A percentile compares a stretch with the other conserved stretches of the same genome.
Evolutionary conservation across 2,797 vertebrate genomes (phyloP).

Genomic region (Anguilla anguilla): DNA sequence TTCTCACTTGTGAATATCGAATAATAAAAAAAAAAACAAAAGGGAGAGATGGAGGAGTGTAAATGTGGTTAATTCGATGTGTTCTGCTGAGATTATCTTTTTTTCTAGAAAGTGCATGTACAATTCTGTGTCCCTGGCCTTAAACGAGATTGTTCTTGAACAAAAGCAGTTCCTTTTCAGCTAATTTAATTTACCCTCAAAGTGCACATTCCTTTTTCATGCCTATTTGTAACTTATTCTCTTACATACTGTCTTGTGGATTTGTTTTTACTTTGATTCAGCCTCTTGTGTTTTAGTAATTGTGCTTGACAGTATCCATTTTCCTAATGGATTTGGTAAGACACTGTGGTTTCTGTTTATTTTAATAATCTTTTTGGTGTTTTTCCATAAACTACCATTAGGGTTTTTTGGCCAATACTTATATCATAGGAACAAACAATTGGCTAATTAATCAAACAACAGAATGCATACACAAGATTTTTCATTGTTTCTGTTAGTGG

Average conservation of each 20-base stretch:
- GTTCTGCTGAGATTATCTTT: not conserved
- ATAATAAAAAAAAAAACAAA: not conserved
- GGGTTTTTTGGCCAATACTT: not conserved
- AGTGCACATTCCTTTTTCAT: constrained; percentile 25
- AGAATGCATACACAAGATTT: not conserved
- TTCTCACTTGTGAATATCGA: not conserved
- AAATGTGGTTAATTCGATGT: not conserved
- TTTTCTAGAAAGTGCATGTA: constrained; percentile 2
- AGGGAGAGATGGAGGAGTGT: not conserved
- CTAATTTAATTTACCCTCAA: constrained; percentile 37
- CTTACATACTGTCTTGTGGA: constrained; percentile 36
- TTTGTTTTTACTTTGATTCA: constrained; percentile 5
- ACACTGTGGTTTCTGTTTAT: constrained; percentile 15
- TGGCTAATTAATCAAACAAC: not conserved
- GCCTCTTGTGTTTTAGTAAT: not conserved
- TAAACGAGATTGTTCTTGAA: constrained; percentile 27
- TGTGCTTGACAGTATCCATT: not conserved
- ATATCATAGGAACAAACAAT: not conserved
- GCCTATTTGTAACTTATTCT: constrained; percentile 39
- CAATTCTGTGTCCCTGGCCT: constrained; percentile 35
- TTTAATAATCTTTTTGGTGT: constrained; percentile 4
- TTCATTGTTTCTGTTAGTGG: not conserved
- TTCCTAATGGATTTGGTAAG: constrained; percentile 16
- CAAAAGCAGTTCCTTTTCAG: constrained; percentile 34
- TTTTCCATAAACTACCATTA: constrained; percentile 7